Evolutionary conservation across 2,888 invertebrate species (phyloP).

Genomic region (Drosophila heteroneura): DNA sequence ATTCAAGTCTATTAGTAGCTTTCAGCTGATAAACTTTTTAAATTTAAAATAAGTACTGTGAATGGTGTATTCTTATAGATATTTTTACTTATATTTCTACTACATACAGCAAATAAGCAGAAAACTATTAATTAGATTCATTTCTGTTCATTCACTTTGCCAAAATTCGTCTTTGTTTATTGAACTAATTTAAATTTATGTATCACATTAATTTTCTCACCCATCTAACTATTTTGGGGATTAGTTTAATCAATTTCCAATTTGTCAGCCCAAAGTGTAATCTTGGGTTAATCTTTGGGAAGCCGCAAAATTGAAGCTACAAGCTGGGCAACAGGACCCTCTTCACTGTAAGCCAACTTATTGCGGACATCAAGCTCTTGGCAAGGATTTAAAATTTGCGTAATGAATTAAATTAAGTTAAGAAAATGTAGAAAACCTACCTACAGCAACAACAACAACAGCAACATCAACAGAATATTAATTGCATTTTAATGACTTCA

Average conservation of each 20-base stretch:
- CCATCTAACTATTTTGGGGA: not conserved
- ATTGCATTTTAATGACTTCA: conserved; percentile 79
- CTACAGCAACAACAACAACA: conserved; percentile 24
- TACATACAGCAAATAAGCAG: not conserved
- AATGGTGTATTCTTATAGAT: not conserved
- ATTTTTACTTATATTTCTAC: not conserved
- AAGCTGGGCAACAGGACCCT: conserved; percentile 1
- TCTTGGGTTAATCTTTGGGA: not conserved
- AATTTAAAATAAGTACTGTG: not conserved
- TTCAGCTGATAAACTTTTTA: conserved; percentile 7
- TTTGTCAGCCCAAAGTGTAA: conserved; percentile 21
- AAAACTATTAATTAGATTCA: not conserved
- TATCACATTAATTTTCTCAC: conserved; percentile 9
- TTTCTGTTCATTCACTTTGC: not conserved
- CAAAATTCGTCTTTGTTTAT: not conserved
- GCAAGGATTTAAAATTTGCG: conserved; percentile 11
- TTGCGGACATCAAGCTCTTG: conserved; percentile 14
- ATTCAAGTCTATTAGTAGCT: conserved; percentile 6
- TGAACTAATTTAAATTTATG: conserved; percentile 11
- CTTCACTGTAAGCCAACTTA: conserved; percentile 14
- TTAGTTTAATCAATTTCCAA: conserved; percentile 28
- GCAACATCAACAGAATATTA: conserved; percentile 57
- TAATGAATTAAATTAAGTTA: conserved; percentile 74
- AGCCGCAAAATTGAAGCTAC: conserved; percentile 6
- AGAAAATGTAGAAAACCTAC: conserved; percentile 50